phyloP scores from a whole-genome alignment of 2,113 vertebrate genomes.

The Propithecus coquereli region DNA sequence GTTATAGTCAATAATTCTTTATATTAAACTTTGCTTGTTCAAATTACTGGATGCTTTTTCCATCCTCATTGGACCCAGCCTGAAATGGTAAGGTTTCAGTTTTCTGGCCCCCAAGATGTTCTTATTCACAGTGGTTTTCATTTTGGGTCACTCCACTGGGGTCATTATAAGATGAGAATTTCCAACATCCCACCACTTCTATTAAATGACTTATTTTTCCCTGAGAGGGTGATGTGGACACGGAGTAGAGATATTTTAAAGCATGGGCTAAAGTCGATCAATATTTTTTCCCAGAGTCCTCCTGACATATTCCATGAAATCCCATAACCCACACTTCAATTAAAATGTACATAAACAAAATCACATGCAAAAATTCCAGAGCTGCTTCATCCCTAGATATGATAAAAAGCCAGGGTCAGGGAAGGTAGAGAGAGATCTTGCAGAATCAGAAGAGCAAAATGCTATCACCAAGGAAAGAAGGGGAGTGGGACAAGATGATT shows the following conservation, averaged over 20 bases:
- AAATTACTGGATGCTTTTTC: neutral
- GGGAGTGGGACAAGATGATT: too few relatives aligned
- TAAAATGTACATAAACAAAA: slow-evolving; percentile 24
- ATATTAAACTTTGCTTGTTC: neutral
- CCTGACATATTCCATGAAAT: neutral
- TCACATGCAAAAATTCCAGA: neutral
- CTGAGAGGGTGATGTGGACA: neutral
- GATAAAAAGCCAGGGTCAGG: neutral
- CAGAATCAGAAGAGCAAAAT: neutral
- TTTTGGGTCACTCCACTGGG: neutral
- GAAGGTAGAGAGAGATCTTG: neutral
- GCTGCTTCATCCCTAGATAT: neutral
- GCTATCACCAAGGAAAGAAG: neutral
- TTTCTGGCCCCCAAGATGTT: neutral
- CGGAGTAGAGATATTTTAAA: neutral
- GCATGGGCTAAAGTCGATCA: neutral
- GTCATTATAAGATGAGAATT: neutral
- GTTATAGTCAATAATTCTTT: neutral
- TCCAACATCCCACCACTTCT: neutral
- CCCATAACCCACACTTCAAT: neutral
- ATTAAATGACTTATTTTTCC: neutral
- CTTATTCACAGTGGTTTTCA: neutral
- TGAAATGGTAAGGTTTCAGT: neutral
- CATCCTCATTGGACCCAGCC: neutral
- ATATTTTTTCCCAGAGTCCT: neutral